Base-by-base conservation (phyloP, 2,888 invertebrate species). In the Lepidochrysops patricia region DNA sequence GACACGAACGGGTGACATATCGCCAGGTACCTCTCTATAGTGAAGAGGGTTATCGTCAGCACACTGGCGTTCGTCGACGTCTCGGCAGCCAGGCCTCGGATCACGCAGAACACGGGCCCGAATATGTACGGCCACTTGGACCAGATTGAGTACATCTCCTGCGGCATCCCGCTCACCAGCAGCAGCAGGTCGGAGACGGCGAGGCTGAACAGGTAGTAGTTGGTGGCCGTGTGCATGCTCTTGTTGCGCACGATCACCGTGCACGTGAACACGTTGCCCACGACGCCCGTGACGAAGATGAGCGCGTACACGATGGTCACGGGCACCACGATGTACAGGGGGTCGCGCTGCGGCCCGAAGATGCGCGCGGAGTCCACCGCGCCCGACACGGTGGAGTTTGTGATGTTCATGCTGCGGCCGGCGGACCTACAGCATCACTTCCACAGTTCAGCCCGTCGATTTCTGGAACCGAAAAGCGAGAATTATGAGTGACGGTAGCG, bases 211-310 rank as follows among this genome's bases (percentile, higher is more conserved):
- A 97, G 87, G 75, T 97, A 97, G 74, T 93, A 94, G 72, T 94
- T 94, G 6, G 94, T 94, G 2, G 94, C 94, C 15, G 94, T 94
- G 71, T 95, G 96, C 95, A 97, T 95, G 66, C 93, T 94, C 68
- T 93, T 93, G 80, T 96, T 96, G 64, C 92, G 90, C 19, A 93
- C 91, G 66, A 97, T 96, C 19, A 97, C 96, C 61, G 96, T 89
- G 74, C 97, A 97, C 1, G 96, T 97, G 72, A 94, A 93, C 48
- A 95, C 90, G 77, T 97, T 97, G 1, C 97, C 97, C 25, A 96
- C 82, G 2, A 96, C 83, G 2, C 97, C 96, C 4, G 93, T 93
- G 7, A 96, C 73, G 72, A 96, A 94, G 70, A 96, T 96, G n/a
- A 94, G 67, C 0, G 90, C 81, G 77, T 96, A 97, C 61, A 94